Base-by-base conservation (phyloP, 2,113 vertebrate species). In the Cynoglossus semilaevis region DNA sequence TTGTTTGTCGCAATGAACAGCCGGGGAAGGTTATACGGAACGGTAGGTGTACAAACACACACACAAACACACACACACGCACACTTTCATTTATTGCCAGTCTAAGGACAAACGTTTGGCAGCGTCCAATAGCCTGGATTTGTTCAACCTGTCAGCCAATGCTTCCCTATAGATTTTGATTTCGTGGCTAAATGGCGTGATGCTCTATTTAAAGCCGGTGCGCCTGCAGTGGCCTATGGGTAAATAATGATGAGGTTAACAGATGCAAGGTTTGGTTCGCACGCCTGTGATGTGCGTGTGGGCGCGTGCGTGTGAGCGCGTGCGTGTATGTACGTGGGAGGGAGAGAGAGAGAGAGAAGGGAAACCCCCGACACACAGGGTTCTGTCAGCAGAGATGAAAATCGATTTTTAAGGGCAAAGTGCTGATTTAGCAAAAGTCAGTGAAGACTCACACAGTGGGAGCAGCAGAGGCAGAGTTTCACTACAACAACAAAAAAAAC, bases 1-100 rank as follows among this genome's bases (percentile, higher is more conserved):
- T 77, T 93, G 77, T 99, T 95, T 80, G 68, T 98, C 4, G 95
- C 94, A 70, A 98, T 99, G 96, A 97, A 92, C 88, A 92, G 76
- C 82, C 94, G 91, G 61, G 95, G 95, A 42, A 93, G 92, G 87
- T 74, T 98, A 12, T 98, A 98, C 53, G 91, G 93, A 83, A 94
- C 94, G 66, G 96, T 98, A 90, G 93, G 95, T 95, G 84, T 85
- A 80, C 85, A 78, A 74, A 69, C 50, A 16, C 76, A 71, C 77
- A 63, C 63, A 62, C 76, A 69, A 46, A 16, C 76, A 71, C 77
- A 63, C 63, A 62, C 76, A 69, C 50, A 16, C 76, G 6, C 76
- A 69, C 50, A 16, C 76, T 71, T 77, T 63, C 63, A 62, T 69
- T 73, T 73, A 71, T 66, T 76, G 53, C n/a, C n/a, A n/a, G n/a